Evolutionary conservation across 2,888 invertebrate species (phyloP).

Genomic region (Anorthoa munda): DNA sequence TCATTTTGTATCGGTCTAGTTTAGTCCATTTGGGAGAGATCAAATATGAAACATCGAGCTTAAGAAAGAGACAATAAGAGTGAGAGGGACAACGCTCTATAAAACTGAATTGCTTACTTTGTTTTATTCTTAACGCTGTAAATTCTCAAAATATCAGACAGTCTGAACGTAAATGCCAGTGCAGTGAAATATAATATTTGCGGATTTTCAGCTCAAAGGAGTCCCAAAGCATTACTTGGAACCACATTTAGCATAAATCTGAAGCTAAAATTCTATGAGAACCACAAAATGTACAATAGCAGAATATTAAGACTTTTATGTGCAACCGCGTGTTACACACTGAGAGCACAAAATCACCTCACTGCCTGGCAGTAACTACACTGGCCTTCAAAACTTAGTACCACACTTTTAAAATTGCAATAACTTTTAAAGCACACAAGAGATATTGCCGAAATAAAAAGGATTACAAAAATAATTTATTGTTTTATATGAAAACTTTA

Average conservation of each 20-base stretch:
- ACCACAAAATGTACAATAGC: conserved; percentile 42
- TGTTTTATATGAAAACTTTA: too few relatives aligned
- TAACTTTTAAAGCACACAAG: too few relatives aligned
- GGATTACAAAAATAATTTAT: too few relatives aligned
- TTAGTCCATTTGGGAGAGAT: too few relatives aligned
- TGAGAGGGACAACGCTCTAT: neutral
- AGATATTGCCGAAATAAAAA: too few relatives aligned
- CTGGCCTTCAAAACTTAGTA: too few relatives aligned
- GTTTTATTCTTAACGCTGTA: neutral
- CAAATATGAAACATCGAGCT: too few relatives aligned
- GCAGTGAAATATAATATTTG: conserved; percentile 16
- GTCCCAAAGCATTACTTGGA: conserved; percentile 22
- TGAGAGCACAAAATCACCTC: neutral
- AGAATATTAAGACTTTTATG: conserved; percentile 18
- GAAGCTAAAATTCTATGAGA: conserved; percentile 33
- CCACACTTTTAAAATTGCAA: too few relatives aligned
- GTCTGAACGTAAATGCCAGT: conserved; percentile 5
- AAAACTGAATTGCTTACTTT: neutral
- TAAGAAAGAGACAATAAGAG: neutral
- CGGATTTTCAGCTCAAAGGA: conserved; percentile 15
- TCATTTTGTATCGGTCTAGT: too few relatives aligned
- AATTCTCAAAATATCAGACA: neutral
- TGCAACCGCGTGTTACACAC: neutral
- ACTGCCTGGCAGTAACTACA: too few relatives aligned
- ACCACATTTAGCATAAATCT: conserved; percentile 46